phyloP scores from a whole-genome alignment of 2,113 vertebrate genomes.

The Phalacrocorax pelagicus region DNA sequence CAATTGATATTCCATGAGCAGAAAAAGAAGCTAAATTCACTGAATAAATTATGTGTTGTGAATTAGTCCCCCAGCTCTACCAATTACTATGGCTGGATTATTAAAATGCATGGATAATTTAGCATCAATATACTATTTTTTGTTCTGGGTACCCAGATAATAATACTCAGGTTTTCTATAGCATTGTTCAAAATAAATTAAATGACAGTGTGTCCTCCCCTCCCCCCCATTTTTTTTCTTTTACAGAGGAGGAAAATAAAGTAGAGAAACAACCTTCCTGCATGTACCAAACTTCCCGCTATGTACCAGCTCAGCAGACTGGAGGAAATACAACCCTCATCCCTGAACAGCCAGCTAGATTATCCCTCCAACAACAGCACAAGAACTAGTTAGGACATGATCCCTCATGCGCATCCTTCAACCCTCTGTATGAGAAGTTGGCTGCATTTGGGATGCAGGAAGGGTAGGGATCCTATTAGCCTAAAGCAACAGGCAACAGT shows the following conservation, averaged over 20 bases:
- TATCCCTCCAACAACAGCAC: not conserved
- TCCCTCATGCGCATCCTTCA: not conserved
- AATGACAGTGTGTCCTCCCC: not conserved
- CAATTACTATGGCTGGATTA: conserved; percentile 17
- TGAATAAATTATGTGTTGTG: conserved; percentile 36
- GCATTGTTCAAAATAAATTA: not conserved
- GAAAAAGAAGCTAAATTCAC: conserved; percentile 40
- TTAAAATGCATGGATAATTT: conserved; percentile 20
- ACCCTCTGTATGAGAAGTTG: not conserved
- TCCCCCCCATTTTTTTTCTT: not conserved
- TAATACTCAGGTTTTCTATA: not conserved
- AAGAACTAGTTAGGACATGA: not conserved
- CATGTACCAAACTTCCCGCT: not conserved
- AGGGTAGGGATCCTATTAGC: not conserved
- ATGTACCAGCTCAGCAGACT: not conserved
- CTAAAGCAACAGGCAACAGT: conserved; percentile 5
- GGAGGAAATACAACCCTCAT: not conserved
- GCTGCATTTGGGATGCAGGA: not conserved
- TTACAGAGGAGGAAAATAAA: not conserved
- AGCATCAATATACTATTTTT: conserved; percentile 12
- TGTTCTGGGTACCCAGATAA: not conserved
- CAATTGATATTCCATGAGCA: conserved; percentile 34
- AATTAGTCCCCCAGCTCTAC: conserved; percentile 36
- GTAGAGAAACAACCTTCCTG: not conserved
- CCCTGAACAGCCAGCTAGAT: not conserved